These are phyloP conservation scores for Oscheius myriophilus DNA, from an alignment of 2,888 invertebrate genomes.

Conservation along the genomic window DNA sequence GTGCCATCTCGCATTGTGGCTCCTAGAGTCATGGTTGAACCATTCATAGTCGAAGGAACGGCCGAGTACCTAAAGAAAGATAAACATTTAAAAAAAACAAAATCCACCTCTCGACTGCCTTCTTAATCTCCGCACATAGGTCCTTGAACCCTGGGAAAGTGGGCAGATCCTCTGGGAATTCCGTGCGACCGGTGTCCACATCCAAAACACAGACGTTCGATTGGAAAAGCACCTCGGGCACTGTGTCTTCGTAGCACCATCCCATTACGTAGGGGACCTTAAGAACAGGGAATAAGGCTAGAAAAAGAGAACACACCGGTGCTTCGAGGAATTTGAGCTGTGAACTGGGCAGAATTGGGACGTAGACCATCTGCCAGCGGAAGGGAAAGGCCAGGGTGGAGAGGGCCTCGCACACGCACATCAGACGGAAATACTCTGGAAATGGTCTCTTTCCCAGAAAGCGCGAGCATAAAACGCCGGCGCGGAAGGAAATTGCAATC, in stretches of 20 bases:
- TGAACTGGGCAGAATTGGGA: constrained; percentile 91
- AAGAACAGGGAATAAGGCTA: neutral
- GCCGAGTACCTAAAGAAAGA: constrained; percentile 23
- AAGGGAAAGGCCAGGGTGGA: constrained; percentile 91
- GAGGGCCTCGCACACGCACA: constrained; percentile 94
- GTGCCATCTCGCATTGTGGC: constrained; percentile 9
- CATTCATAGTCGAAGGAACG: constrained; percentile 16
- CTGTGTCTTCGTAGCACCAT: constrained; percentile 73
- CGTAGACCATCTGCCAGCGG: constrained; percentile 97
- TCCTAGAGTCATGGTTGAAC: constrained; percentile 5
- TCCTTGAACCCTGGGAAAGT: constrained; percentile 84
- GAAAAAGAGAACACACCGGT: constrained; percentile 74
- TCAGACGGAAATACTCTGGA: constrained; percentile 80
- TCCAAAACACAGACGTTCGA: constrained; percentile 94
- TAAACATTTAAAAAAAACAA: constrained; percentile 1
- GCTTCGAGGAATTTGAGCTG: constrained; percentile 91
- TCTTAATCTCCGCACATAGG: constrained; percentile 57
- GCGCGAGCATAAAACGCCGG: neutral
- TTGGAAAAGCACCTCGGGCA: constrained; percentile 70
- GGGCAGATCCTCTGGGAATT: constrained; percentile 93
- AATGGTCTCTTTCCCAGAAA: neutral
- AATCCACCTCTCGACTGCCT: constrained; percentile 37
- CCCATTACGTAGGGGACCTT: constrained; percentile 97
- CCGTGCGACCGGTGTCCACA: constrained; percentile 89
- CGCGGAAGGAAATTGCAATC: too few relatives aligned